Conservation (phyloP, 2,888 invertebrate species). For the Macropis europaea region DNA sequence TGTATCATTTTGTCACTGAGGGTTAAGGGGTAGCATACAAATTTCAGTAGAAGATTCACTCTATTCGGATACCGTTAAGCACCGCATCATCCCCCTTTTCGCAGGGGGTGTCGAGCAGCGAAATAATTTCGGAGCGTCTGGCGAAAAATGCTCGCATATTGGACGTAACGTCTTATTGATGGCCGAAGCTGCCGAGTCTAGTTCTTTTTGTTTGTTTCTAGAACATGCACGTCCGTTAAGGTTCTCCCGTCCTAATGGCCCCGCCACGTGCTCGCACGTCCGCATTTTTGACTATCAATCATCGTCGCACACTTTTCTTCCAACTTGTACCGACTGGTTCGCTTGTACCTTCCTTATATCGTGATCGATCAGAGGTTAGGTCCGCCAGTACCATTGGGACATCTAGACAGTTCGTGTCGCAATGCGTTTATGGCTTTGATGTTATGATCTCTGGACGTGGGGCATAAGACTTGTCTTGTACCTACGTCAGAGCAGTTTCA, state of each 20-base stretch:
- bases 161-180: constrained; percentile 59
- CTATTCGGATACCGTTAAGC: not conserved
- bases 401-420: too few species aligned
- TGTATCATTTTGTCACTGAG: too few species aligned
- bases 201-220: constrained; percentile 42
- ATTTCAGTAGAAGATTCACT: not conserved
- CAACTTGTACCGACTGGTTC: not conserved
- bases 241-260: constrained; percentile 46
- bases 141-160: constrained; percentile 44
- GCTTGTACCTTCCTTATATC: constrained; percentile 7
- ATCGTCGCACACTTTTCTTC: constrained; percentile 38
- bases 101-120: not conserved
- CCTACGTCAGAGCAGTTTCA: too few species aligned
- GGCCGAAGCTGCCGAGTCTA: constrained; percentile 20
- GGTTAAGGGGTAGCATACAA: too few species aligned
- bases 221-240: constrained; percentile 33
- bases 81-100: not conserved
- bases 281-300: constrained; percentile 61
- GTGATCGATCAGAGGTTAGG: constrained; percentile 32
- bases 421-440: too few species aligned
- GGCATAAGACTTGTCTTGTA: too few species aligned
- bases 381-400: too few species aligned
- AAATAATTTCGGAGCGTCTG: constrained; percentile 46
- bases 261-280: constrained; percentile 30
- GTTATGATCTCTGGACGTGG: not conserved